These are phyloP conservation scores for Zenarchopterus dispar DNA, from an alignment of 2,797 vertebrate species.

Conservation along the genomic window DNA sequence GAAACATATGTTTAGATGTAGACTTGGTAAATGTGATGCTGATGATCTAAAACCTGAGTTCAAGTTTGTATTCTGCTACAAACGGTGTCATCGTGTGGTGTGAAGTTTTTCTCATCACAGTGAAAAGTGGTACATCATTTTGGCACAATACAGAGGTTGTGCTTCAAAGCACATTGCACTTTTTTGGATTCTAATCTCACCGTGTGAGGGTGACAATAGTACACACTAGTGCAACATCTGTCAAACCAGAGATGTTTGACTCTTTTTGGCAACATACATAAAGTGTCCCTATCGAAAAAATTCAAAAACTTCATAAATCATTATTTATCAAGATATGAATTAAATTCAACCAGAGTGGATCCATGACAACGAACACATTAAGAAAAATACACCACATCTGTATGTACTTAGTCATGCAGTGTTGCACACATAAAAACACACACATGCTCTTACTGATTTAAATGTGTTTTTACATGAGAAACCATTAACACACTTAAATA, in stretches of 20 bases:
- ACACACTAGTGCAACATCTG: conserved; percentile 55
- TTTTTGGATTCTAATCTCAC: conserved; percentile 32
- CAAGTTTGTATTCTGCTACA: conserved; percentile 46
- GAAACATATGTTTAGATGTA: conserved; percentile 12
- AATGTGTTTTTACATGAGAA: conserved; percentile 34
- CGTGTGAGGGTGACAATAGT: conserved; percentile 24
- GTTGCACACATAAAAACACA: conserved; percentile 41
- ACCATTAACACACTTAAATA: conserved; percentile 7
- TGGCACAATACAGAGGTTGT: conserved; percentile 43
- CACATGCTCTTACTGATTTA: conserved; percentile 51
- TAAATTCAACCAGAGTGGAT: conserved; percentile 38
- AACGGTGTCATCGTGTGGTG: conserved; percentile 27
- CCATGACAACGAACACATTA: conserved; percentile 31
- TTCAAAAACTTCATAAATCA: conserved; percentile 27
- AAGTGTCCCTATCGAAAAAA: conserved; percentile 44
- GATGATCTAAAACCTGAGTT: conserved; percentile 66
- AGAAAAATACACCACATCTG: conserved; percentile 47
- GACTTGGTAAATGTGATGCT: conserved; percentile 27
- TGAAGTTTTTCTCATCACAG: conserved; percentile 58
- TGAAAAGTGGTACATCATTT: conserved; percentile 55
- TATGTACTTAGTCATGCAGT: conserved; percentile 55
- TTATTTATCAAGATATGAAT: conserved; percentile 25
- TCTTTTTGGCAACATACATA: conserved; percentile 52
- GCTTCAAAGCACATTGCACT: conserved; percentile 49
- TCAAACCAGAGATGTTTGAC: conserved; percentile 39